Conservation (phyloP, 2,113 vertebrate species). For the Erythrocercus mccallii region DNA sequence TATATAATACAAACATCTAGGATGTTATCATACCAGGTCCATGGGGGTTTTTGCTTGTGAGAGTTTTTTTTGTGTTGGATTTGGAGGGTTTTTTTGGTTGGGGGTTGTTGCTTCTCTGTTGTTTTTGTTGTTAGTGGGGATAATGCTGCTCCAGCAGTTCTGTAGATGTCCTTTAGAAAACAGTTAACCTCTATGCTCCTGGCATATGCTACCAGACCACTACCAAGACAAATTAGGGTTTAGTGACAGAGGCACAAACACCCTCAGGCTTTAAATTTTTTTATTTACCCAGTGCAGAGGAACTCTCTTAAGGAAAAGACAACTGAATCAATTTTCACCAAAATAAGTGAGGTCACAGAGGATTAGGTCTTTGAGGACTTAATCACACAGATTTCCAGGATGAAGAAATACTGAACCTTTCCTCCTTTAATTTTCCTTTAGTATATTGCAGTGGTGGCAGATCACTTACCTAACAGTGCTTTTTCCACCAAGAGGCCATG, state of each 20-base stretch:
- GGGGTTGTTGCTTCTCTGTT: not conserved
- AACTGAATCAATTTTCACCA: not conserved
- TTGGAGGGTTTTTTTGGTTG: not conserved
- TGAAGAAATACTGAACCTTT: not conserved
- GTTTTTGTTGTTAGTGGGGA: not conserved
- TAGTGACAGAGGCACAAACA: not conserved
- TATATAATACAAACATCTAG: not conserved
- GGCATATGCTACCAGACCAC: fast-evolving
- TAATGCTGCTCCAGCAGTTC: not conserved
- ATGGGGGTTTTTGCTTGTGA: not conserved
- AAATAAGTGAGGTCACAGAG: not conserved
- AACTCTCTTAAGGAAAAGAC: not conserved
- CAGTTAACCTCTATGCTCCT: not conserved
- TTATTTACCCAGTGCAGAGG: not conserved
- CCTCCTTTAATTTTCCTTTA: not conserved
- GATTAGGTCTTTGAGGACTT: not conserved
- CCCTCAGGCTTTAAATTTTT: not conserved
- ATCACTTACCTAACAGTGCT: not conserved
- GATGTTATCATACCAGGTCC: not conserved
- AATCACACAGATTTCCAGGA: not conserved
- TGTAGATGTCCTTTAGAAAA: not conserved
- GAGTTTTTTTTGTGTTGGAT: not conserved
- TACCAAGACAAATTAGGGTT: not conserved
- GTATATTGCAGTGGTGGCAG: not conserved
- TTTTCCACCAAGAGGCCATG: not conserved